Percentiles rank a stretch among this genome's conserved stretches.
phyloP scores from a whole-genome alignment of 1,140 invertebrate genomes.

The Pemphigus obesinymphae region DNA sequence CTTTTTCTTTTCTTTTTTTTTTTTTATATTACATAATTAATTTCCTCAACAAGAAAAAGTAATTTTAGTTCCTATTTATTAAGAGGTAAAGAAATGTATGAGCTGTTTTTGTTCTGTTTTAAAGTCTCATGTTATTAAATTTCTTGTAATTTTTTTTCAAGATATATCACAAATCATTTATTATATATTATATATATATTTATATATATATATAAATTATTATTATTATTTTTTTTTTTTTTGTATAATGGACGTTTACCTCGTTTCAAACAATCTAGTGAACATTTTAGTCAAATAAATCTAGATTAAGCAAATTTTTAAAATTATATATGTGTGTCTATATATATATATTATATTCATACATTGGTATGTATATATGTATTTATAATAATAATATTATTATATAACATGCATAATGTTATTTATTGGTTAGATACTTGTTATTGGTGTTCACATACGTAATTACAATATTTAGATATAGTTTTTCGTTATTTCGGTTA shows the following conservation, averaged over 20 bases:
- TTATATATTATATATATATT: slow-evolving; percentile 4
- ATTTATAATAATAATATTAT: slow-evolving; percentile 9
- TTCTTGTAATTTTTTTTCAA: background rate
- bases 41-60: slow-evolving; percentile 40
- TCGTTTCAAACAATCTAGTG: slow-evolving; percentile 40
- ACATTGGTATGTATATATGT: background rate
- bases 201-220: too few relatives aligned
- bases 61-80: slow-evolving; percentile 42
- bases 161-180: background rate
- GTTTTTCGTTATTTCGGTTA: slow-evolving; percentile 8
- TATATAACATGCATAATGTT: slow-evolving; percentile 24
- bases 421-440: slow-evolving; percentile 5
- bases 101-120: slow-evolving; percentile 19
- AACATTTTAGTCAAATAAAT: slow-evolving; percentile 37
- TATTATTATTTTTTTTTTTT: background rate
- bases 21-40: slow-evolving; percentile 31
- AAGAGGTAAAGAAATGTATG: slow-evolving; percentile 29
- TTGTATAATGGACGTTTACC: slow-evolving; percentile 25
- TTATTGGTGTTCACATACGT: slow-evolving; percentile 12
- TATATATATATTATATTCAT: background rate
- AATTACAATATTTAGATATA: slow-evolving; percentile 29
- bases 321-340: background rate
- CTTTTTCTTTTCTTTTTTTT: slow-evolving; percentile 26
- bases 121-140: slow-evolving; percentile 23
- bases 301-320: background rate